Conservation (phyloP, 2,888 invertebrate species). For the Scrobipalpa atriplicella region DNA sequence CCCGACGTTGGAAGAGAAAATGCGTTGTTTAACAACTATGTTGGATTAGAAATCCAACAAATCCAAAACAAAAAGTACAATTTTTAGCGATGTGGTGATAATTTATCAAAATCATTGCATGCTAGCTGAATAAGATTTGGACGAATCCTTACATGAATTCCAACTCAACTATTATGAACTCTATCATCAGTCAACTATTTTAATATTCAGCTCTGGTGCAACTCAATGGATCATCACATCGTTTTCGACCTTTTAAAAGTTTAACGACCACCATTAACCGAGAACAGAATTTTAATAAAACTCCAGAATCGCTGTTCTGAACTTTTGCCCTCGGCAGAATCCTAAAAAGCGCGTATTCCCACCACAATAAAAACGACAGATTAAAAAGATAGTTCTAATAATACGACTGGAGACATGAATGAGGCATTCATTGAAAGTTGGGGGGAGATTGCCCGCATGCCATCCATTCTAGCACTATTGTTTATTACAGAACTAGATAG, state of each 20-base stretch:
- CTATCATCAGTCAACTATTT: too few relatives aligned
- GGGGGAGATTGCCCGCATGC: constrained; percentile 50
- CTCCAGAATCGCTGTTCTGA: neutral
- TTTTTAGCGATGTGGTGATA: too few relatives aligned
- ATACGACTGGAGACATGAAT: constrained; percentile 23
- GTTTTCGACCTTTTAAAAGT: constrained; percentile 1
- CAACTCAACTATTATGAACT: too few relatives aligned
- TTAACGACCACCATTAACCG: neutral
- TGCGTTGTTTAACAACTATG: neutral
- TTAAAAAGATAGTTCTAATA: constrained; percentile 22
- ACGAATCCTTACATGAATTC: too few relatives aligned
- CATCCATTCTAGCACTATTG: constrained; percentile 31
- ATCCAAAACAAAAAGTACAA: too few relatives aligned
- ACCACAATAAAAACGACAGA: constrained; percentile 17
- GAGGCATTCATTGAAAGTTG: constrained; percentile 40
- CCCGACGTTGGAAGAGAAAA: neutral
- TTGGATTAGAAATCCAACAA: neutral
- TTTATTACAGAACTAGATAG: constrained; percentile 22
- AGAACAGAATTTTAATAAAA: neutral
- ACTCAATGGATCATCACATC: neutral
- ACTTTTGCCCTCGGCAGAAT: constrained; percentile 10
- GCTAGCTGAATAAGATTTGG: too few relatives aligned
- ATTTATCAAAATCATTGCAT: too few relatives aligned
- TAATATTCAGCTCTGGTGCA: too few relatives aligned
- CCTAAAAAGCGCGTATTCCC: constrained; percentile 17